Conservation (phyloP, 2,888 invertebrate species). For the Drosophila borealis region DNA sequence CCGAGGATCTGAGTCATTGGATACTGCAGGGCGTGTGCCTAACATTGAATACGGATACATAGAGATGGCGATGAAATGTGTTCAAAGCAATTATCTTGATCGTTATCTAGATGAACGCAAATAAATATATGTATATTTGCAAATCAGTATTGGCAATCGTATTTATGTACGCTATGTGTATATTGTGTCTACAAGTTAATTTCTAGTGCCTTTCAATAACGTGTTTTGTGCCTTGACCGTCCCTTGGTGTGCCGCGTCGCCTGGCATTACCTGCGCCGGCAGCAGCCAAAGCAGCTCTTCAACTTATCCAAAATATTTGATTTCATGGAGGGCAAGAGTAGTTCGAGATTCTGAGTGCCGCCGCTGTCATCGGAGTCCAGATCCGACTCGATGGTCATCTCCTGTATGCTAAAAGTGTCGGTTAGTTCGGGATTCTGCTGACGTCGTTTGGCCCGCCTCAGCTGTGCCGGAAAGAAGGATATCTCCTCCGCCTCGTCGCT, state of each 20-base stretch:
- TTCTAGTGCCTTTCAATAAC: constrained; percentile 68
- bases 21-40: constrained; percentile 95
- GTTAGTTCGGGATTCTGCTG: constrained; percentile 82
- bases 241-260: constrained; percentile 18
- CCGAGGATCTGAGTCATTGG: constrained; percentile 95
- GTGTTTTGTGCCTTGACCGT: constrained; percentile 60
- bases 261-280: constrained; percentile 70
- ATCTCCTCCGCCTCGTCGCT: constrained; percentile 84
- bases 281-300: constrained; percentile 76
- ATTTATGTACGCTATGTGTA: constrained; percentile 42
- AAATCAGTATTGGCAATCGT: constrained; percentile 62
- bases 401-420: constrained; percentile 85
- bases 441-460: constrained; percentile 72
- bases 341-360: constrained; percentile 83
- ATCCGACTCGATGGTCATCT: constrained; percentile 85
- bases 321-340: constrained; percentile 82
- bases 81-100: constrained; percentile 8
- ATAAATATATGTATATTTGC: constrained; percentile 48
- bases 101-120: constrained; percentile 47
- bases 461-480: constrained; percentile 83
- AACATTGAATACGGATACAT: constrained; percentile 91
- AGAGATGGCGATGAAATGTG: constrained; percentile 22
- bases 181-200: constrained; percentile 45
- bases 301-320: constrained; percentile 77
- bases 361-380: constrained; percentile 84